Base-by-base conservation (phyloP, 2,797 vertebrate genomes). In the Crocidura indochinensis region DNA sequence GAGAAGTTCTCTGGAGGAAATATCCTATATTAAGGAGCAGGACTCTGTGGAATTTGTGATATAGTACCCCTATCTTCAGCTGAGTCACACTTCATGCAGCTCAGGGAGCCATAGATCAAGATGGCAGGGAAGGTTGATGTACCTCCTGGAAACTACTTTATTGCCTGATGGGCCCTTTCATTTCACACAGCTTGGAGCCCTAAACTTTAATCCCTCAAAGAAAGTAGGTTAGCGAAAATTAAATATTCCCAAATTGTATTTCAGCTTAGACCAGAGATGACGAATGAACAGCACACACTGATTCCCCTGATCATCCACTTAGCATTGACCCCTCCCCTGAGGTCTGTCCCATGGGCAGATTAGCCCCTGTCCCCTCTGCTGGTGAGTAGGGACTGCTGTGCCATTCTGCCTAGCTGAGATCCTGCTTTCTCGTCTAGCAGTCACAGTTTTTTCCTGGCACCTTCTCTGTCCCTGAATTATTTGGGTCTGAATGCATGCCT, bases 401-500 rank as follows among this genome's bases (percentile, higher is more conserved):
- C 78, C 51, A 56, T 71, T 47, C 11, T 53, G 51, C 26, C 72
- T 84, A 79, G 82, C 91, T 90, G 51, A 64, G 49, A 68, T 87
- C 4, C 12, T 93, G 17, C 46, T 84, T 65, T 90, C 77, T 89
- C 38, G 62, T 87, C 78, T 72, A 90, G 84, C 88, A 86, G 8
- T 53, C 10, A 38, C 3, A 4, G 51, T 75, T 10, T 78, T 78
- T 92, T 88, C 27, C 49, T 49, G 44, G 69, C 72, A 26, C 53
- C 53, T 62, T 80, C 14, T 19, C 47, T 53, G 77, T 46, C 49
- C 46, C 27, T 76, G 65, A 82, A 81, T 67, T 94, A 47, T 47
- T 15, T 79, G 24, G 82, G 19, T 86, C 71, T 68, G 38, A 49
- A 80, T 64, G 84, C 8, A 64, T 77, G 56, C 72, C 51, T 49